phyloP scores from a whole-genome alignment of 2,797 vertebrate species.

The Neosilurus mollespiculum region DNA sequence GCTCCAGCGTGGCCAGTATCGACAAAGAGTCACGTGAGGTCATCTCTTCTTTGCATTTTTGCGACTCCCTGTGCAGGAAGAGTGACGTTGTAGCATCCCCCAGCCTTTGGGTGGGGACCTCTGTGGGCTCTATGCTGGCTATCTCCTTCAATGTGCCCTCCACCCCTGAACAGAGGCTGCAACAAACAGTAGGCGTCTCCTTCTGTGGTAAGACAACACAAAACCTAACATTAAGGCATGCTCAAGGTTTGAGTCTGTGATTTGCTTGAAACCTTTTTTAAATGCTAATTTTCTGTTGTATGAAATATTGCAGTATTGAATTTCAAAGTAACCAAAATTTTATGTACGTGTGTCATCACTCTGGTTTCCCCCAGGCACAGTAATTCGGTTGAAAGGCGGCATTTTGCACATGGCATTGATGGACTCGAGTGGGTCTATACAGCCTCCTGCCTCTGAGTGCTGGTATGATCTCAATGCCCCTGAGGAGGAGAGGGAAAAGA shows the following conservation, averaged over 20 bases:
- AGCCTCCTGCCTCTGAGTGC: conserved; percentile 84
- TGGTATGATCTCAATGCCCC: conserved; percentile 89
- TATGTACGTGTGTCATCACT: conserved; percentile 9
- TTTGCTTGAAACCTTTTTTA: neutral
- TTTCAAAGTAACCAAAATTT: neutral
- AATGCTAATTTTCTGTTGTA: neutral
- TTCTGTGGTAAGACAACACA: conserved; percentile 81
- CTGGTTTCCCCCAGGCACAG: conserved; percentile 75
- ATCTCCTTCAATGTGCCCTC: conserved; percentile 85
- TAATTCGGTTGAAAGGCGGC: conserved; percentile 87
- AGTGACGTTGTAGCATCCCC: conserved; percentile 76
- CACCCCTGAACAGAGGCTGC: conserved; percentile 84
- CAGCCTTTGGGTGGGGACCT: conserved; percentile 91
- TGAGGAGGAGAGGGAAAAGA: conserved; percentile 86
- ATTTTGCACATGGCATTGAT: conserved; percentile 90
- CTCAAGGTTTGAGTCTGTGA: neutral
- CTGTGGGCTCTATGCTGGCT: conserved; percentile 85
- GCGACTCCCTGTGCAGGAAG: conserved; percentile 88
- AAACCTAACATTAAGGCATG: neutral
- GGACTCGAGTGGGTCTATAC: conserved; percentile 82
- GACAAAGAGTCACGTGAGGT: conserved; percentile 93
- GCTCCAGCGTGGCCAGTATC: conserved; percentile 95
- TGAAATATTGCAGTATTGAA: neutral
- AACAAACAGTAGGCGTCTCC: conserved; percentile 87
- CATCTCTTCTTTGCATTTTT: conserved; percentile 91